These are phyloP conservation scores for Psittacula cyanocephala DNA, from an alignment of 2,113 vertebrate species.

Conservation along the genomic window DNA sequence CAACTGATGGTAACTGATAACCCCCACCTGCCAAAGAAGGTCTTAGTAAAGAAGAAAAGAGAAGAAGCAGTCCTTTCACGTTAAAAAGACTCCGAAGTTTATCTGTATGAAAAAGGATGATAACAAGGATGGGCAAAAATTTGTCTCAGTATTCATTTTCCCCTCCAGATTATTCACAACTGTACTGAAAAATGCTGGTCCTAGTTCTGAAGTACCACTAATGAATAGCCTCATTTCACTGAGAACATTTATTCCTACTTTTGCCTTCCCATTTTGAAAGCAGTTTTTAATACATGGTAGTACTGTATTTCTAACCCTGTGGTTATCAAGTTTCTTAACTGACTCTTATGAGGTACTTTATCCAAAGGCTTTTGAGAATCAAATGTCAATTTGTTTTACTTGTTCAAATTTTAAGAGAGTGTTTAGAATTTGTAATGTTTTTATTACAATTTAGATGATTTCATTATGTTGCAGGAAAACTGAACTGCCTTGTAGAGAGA, in stretches of 20 bases:
- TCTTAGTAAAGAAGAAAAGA: not conserved
- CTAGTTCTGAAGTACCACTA: not conserved
- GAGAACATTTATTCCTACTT: not conserved
- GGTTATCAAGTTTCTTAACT: not conserved
- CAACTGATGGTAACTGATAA: not conserved
- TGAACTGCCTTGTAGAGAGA: not conserved
- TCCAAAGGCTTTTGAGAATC: not conserved
- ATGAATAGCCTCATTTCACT: not conserved
- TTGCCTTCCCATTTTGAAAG: not conserved
- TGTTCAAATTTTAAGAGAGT: not conserved
- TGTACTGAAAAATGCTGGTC: not conserved
- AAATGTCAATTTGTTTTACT: conserved; percentile 30
- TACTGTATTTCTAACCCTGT: not conserved
- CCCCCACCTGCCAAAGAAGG: not conserved
- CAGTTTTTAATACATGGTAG: not conserved
- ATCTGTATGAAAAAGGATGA: not conserved
- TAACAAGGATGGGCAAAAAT: not conserved
- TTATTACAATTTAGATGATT: not conserved
- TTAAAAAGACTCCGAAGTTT: not conserved
- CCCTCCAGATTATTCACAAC: not conserved
- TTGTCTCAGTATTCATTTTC: not conserved
- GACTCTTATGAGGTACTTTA: not conserved
- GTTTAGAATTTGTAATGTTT: not conserved
- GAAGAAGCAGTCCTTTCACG: not conserved
- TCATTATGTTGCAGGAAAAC: not conserved